Evolutionary conservation across 2,888 invertebrate genomes (phyloP).

Genomic region (Aethes cnicana): DNA sequence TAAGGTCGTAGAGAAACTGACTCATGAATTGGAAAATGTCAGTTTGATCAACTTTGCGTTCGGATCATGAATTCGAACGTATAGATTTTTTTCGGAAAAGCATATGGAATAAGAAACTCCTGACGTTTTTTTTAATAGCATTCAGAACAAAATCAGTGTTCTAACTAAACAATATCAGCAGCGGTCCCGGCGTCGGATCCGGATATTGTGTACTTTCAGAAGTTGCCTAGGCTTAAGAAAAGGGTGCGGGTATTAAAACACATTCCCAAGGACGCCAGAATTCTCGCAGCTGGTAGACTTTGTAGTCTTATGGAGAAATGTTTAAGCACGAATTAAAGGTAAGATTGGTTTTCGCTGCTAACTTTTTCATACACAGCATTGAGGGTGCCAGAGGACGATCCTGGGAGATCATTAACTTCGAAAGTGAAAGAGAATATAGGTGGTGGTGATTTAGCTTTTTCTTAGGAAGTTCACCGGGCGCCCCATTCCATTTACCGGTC

Average conservation of each 20-base stretch:
- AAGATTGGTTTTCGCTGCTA: slow-evolving; percentile 13
- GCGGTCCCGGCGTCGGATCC: not conserved
- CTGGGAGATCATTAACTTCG: not conserved
- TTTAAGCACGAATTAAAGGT: not conserved
- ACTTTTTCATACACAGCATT: not conserved
- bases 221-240: not conserved
- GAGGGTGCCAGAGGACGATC: not conserved
- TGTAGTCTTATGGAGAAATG: slow-evolving; percentile 1
- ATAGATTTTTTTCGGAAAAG: not conserved
- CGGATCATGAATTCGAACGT: slow-evolving; percentile 1
- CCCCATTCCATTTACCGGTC: not conserved
- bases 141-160: not conserved
- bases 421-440: not conserved
- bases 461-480: not conserved
- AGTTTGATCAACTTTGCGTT: not conserved
- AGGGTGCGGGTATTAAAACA: slow-evolving; percentile 14
- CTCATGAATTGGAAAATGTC: not conserved
- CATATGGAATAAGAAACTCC: not conserved
- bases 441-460: not conserved
- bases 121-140: not conserved
- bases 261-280: slow-evolving; percentile 23
- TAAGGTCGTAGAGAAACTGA: not conserved
- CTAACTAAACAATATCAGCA: not conserved
- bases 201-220: not conserved
- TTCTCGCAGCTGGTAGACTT: slow-evolving; percentile 18